Base-by-base conservation (phyloP, 1,140 invertebrate species). In the Achatina immaculata region DNA sequence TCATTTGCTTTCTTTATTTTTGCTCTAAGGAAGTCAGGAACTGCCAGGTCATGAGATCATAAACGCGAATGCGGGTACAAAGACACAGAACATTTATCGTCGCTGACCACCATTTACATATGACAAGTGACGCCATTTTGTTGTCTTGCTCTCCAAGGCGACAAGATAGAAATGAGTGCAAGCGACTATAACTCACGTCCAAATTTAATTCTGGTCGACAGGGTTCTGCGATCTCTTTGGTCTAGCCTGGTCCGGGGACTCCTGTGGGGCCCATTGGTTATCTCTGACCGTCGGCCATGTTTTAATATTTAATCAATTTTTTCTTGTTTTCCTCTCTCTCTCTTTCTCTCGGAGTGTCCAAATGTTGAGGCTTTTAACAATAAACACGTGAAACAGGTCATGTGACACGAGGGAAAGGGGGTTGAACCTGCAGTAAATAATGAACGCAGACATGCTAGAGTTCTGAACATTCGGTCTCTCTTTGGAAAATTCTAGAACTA, bases 171-270 rank as follows among this genome's bases (percentile, higher is more conserved):
- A 55, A 55, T 11, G 24, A 55, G 51, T 24, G 14, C 51, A 2
- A n/a, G 21, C 58, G 1, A 62, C 31, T 28, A 62, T 62, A 62
- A 62, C 58, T 62, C 58, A 62, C 58, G 28, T 62, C 58, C 28
- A 62, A 62, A 62, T 62, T 62, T 62, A 62, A 62, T 62, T 62
- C 58, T 62, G 58, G 58, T 31, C 58, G 58, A 62, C 58, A 62
- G n/a, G 3, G 4, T 31, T 62, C 58, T 31, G 28, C 58, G 16
- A 31, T 34, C 58, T 31, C 58, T 2, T 62, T n/a, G n/a, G 58
- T 62, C 16, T n/a, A 21, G 55, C 55, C 4, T 58, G 21, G 24
- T 4, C 6, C 11, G 16, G n/a, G 4, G 58, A 62, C 58, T 62
- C 58, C 58, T 62, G 2, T 3, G 58, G 58, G 58, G 58, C 58